phyloP scores from a whole-genome alignment of 1,140 invertebrate genomes.

The Lepidurus packardi region DNA sequence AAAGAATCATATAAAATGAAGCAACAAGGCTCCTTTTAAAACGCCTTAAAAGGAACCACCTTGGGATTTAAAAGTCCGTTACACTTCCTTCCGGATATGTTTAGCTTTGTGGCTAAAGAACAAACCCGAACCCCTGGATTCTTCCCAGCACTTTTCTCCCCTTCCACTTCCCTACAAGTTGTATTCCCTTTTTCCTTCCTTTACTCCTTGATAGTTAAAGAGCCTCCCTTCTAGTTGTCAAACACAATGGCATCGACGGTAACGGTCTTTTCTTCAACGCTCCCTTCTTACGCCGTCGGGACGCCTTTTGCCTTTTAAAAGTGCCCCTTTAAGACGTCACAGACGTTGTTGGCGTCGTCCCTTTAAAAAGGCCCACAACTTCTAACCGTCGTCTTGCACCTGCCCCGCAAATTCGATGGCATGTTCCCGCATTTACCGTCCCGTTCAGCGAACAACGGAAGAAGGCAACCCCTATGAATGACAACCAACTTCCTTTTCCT shows the following conservation, averaged over 20 bases:
- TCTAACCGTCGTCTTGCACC: conserved; percentile 18
- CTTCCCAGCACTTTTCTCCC: conserved; percentile 5
- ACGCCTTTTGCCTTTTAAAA: not conserved
- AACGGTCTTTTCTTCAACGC: not conserved
- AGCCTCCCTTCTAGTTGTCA: not conserved
- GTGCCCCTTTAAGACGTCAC: not conserved
- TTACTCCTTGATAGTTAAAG: conserved; percentile 1
- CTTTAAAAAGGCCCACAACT: not conserved
- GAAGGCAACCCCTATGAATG: not conserved
- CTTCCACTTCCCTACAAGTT: not conserved
- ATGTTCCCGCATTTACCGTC: not conserved
- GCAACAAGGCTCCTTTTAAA: conserved; percentile 7
- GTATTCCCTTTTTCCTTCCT: not conserved
- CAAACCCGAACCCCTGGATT: not conserved
- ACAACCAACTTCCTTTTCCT: not conserved
- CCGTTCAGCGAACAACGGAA: conserved; percentile 8
- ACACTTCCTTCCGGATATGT: conserved; percentile 15
- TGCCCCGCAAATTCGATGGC: not conserved
- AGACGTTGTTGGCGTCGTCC: not conserved
- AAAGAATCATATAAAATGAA: not conserved
- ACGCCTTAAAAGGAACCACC: not conserved
- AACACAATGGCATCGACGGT: not conserved
- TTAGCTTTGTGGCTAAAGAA: not conserved
- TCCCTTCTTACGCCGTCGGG: not conserved
- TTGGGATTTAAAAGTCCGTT: not conserved